Conservation (phyloP, 2,888 invertebrate genomes). For the Margaritifera margaritifera region DNA sequence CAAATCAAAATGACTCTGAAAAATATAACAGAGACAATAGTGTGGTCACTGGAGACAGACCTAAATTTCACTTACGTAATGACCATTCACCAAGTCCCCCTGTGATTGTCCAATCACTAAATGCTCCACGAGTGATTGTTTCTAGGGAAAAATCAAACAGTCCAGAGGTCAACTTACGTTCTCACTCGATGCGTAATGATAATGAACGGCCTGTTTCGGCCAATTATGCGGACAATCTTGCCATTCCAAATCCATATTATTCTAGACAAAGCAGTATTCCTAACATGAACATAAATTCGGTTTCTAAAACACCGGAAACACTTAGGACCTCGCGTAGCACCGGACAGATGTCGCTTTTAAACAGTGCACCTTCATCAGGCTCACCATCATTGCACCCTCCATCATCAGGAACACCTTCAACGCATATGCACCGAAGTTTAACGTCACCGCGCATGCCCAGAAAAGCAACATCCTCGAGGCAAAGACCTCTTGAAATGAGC, state of each 20-base stretch:
- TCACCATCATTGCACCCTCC: slow-evolving; percentile 13
- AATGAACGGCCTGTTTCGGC: slow-evolving; percentile 57
- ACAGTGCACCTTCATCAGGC: slow-evolving; percentile 24
- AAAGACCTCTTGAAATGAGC: slow-evolving; percentile 51
- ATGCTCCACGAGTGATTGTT: slow-evolving; percentile 39
- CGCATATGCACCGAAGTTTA: slow-evolving; percentile 33
- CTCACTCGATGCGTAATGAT: slow-evolving; percentile 45
- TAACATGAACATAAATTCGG: slow-evolving; percentile 17
- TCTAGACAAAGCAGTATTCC: slow-evolving; percentile 30
- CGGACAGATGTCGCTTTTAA: slow-evolving; percentile 5
- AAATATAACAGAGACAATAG: slow-evolving; percentile 20
- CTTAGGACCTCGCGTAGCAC: too few species aligned
- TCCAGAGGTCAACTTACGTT: slow-evolving; percentile 43
- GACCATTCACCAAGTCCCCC: slow-evolving; percentile 46
- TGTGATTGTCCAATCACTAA: slow-evolving; percentile 28
- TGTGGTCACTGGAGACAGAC: slow-evolving; percentile 35
- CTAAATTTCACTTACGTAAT: slow-evolving; percentile 41
- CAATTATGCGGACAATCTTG: slow-evolving; percentile 50
- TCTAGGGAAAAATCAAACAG: slow-evolving; percentile 43
- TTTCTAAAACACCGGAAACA: slow-evolving; percentile 6
- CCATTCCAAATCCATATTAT: slow-evolving; percentile 57
- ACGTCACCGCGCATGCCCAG: slow-evolving; percentile 46
- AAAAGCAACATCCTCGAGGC: slow-evolving; percentile 40
- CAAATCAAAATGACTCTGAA: slow-evolving; percentile 24
- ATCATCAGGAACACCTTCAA: slow-evolving; percentile 2